Percentiles rank a stretch among this genome's conserved stretches.
Conservation (phyloP, 2,113 vertebrate species). For the Tragelaphus scriptus region DNA sequence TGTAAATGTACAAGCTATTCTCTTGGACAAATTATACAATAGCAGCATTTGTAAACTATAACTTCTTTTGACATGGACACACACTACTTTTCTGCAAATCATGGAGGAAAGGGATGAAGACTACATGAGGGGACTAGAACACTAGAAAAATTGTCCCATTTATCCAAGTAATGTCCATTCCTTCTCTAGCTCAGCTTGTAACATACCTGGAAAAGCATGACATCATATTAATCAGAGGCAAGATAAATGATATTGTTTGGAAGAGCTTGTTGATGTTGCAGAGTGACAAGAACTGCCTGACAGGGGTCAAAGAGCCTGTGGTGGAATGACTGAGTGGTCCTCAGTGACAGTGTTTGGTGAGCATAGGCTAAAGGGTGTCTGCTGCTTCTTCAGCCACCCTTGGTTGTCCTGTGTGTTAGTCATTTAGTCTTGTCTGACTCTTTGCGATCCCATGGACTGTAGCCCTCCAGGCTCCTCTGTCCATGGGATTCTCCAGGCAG, state of each 20-base stretch:
- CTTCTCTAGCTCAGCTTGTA: background rate
- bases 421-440: background rate
- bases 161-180: background rate
- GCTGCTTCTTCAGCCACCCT: background rate
- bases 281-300: background rate
- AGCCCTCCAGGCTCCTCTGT: background rate
- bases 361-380: background rate
- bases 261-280: background rate
- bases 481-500: background rate
- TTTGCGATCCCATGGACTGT: background rate
- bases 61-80: background rate
- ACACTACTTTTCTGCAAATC: background rate
- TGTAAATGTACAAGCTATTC: background rate
- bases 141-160: background rate
- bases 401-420: background rate
- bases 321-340: background rate
- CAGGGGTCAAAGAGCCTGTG: background rate
- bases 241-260: background rate
- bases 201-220: background rate
- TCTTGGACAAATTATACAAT: background rate
- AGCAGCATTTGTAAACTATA: background rate
- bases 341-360: background rate
- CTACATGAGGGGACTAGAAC: too few relatives aligned
- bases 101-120: background rate
- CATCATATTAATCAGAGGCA: background rate